Base-by-base conservation (phyloP, 2,888 invertebrate genomes). In the Pachydiplax longipennis region DNA sequence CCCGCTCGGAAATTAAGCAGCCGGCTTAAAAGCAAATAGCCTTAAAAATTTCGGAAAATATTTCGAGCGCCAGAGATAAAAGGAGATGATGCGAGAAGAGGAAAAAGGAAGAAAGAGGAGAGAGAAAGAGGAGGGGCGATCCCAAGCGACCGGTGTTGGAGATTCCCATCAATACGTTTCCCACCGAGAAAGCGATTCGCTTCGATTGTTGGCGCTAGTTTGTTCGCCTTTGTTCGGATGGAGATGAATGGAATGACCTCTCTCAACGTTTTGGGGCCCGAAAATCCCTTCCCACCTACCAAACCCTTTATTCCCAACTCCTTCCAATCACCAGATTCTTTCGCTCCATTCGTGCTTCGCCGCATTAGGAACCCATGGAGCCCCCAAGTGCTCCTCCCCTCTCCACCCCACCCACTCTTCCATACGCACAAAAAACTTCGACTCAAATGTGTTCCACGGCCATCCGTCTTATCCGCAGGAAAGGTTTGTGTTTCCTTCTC, bases 91-190 rank as follows among this genome's bases (percentile, higher is more conserved):
- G 91, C 91, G 90, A 91, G 91, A 90, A 91, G 91, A 91, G 91
- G 91, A 91, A 91, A 91, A 91, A 90, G 91, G 91, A 91, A 44
- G 44, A 44, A 58, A 91, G 92, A 91, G 91, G 83, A 91, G 91
- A 91, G 92, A 91, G 91, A 83, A 91, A 91, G 91, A 91, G 87
- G 91, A 91, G 91, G 92, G 92, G 92, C 92, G 83, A 90, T 80
- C 83, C 73, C 80, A n/a, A 65, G 82, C 65, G 81, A 91, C 90
- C 90, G 81, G 82, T 65, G 73, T 44, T 37, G 82, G 82, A 58
- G 83, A 83, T 58, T 48, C 83, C 83, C 83, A 83, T 83, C 83
- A 82, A 82, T 82, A 82, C 82, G 44, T 58, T 53, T 44, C 83
- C 83, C 83, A 48, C 48, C 82, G 82, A 53, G 25, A 48, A 82